Evolutionary conservation across 2,888 invertebrate genomes (phyloP).

Genomic region (Mamestra brassicae): DNA sequence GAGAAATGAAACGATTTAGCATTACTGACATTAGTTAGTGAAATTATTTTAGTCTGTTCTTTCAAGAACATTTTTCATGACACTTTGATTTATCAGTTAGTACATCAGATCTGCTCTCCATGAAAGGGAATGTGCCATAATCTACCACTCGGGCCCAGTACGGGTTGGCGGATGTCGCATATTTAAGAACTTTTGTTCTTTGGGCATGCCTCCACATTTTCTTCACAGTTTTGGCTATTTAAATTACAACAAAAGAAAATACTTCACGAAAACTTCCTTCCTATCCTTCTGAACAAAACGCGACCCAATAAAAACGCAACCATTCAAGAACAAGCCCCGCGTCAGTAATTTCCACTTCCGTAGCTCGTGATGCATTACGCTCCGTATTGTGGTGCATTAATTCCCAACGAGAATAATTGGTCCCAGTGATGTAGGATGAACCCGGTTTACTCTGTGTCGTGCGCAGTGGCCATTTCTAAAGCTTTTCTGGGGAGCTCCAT

Average conservation of each 20-base stretch:
- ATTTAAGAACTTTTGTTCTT: too few relatives aligned
- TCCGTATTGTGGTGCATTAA: slow-evolving; percentile 63
- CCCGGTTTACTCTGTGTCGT: slow-evolving; percentile 36
- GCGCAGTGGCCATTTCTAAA: slow-evolving; percentile 44
- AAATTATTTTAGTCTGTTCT: not conserved
- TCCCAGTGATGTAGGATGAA: slow-evolving; percentile 47
- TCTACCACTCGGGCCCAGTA: too few relatives aligned
- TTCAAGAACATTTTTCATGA: not conserved
- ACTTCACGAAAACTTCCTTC: too few relatives aligned
- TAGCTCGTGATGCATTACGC: slow-evolving; percentile 59
- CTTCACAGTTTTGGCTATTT: too few relatives aligned
- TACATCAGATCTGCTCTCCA: not conserved
- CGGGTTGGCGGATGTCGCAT: too few relatives aligned
- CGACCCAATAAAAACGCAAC: slow-evolving; percentile 27
- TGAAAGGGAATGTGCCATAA: too few relatives aligned
- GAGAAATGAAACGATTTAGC: slow-evolving; percentile 5
- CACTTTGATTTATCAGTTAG: not conserved
- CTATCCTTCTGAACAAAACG: not conserved
- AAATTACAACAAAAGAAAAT: not conserved
- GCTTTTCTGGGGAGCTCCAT: slow-evolving; percentile 1
- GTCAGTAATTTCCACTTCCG: slow-evolving; percentile 57
- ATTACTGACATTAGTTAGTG: too few relatives aligned
- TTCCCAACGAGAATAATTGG: slow-evolving; percentile 60
- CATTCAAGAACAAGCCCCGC: slow-evolving; percentile 23
- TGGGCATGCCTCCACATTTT: too few relatives aligned